phyloP scores from a whole-genome alignment of 2,888 invertebrate species.

The Rosalia funebris region DNA sequence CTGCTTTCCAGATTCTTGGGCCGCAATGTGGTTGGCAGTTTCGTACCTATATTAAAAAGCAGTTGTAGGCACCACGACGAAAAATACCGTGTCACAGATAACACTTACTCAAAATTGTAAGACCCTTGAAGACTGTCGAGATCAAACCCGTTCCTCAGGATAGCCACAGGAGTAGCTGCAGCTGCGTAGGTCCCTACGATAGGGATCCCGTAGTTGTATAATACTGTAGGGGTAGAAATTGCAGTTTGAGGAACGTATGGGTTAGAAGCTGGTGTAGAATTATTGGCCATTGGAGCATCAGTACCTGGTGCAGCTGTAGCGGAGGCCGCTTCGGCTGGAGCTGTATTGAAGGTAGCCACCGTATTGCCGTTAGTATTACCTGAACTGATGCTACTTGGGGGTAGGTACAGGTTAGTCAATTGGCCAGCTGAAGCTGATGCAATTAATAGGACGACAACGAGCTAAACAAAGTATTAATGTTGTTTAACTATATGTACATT shows the following conservation, averaged over 20 bases:
- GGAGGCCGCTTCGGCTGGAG: not conserved
- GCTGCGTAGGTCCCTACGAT: not conserved
- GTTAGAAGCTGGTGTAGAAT: not conserved
- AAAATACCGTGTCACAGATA: not conserved
- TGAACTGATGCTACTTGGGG: slow-evolving; percentile 57
- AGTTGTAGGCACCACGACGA: not conserved
- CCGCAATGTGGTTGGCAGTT: slow-evolving; percentile 68
- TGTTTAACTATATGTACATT: not conserved
- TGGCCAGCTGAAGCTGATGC: slow-evolving; percentile 64
- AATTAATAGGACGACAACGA: slow-evolving; percentile 60
- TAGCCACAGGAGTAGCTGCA: slow-evolving; percentile 63
- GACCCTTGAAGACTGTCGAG: slow-evolving; percentile 69
- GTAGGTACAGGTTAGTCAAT: slow-evolving; percentile 69
- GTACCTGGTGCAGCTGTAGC: not conserved
- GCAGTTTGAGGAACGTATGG: not conserved
- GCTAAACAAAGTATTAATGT: slow-evolving; percentile 58
- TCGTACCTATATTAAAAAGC: slow-evolving; percentile 59
- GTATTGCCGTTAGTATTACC: not conserved
- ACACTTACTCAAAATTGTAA: slow-evolving; percentile 67
- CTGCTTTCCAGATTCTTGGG: slow-evolving; percentile 49
- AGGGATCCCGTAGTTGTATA: slow-evolving; percentile 8
- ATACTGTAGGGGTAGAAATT: slow-evolving; percentile 3
- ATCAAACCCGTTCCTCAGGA: slow-evolving; percentile 67
- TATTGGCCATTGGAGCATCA: not conserved
- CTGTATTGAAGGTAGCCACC: not conserved